Evolutionary conservation across 2,113 vertebrate species (phyloP).

Genomic region (Ctenomys sociabilis): DNA sequence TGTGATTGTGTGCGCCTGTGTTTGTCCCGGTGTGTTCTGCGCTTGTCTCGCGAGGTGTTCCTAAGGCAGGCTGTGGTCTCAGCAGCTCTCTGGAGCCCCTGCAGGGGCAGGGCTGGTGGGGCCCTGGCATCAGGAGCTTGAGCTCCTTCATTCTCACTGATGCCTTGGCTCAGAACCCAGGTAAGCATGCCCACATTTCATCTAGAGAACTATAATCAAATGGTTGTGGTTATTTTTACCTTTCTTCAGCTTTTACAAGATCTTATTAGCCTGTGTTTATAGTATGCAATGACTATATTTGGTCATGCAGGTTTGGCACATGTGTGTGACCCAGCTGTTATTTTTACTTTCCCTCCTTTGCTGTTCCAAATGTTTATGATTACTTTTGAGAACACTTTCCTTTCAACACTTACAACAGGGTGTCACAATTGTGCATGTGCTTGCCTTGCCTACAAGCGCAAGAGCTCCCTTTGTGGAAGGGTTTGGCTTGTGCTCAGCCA

Average conservation of each 20-base stretch:
- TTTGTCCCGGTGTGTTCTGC: slow-evolving; percentile 5
- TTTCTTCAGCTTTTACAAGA: background rate
- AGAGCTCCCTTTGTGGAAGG: background rate
- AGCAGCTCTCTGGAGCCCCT: background rate
- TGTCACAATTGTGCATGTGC: background rate
- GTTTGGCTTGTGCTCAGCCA: background rate
- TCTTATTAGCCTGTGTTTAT: background rate
- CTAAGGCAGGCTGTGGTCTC: background rate
- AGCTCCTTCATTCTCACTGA: background rate
- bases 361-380: background rate
- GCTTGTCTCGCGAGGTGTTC: background rate
- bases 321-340: background rate
- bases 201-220: background rate
- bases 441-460: background rate
- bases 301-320: background rate
- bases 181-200: background rate
- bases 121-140: background rate
- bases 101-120: background rate
- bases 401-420: background rate
- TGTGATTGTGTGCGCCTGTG: background rate
- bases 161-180: background rate
- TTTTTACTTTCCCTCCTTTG: background rate
- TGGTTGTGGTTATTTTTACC: background rate
- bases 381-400: slow-evolving; percentile 14
- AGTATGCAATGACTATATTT: background rate